These are phyloP conservation scores for Sylvia borin DNA, from an alignment of 2,797 vertebrate species.

Conservation along the genomic window DNA sequence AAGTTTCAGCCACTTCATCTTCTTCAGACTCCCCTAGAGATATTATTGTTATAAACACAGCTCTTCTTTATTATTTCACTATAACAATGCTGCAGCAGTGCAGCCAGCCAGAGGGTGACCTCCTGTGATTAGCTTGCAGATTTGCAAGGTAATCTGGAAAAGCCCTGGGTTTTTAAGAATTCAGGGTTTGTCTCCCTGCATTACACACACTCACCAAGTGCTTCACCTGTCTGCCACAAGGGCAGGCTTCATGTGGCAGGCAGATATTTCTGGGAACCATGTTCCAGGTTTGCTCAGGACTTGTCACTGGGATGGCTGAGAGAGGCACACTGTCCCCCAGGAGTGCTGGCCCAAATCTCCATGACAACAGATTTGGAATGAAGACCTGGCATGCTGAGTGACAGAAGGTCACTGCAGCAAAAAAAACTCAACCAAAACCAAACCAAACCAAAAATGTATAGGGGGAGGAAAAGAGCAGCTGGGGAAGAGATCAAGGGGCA, in stretches of 20 bases:
- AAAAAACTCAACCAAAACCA: background rate
- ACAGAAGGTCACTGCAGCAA: background rate
- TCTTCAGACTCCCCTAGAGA: background rate
- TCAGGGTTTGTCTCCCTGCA: background rate
- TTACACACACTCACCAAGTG: background rate
- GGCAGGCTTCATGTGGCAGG: background rate
- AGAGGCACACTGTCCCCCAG: background rate
- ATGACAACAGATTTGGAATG: slow-evolving; percentile 8
- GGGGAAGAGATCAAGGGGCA: background rate
- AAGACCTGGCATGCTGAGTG: background rate
- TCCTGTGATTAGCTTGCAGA: background rate
- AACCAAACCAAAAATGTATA: background rate
- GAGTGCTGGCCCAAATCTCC: background rate
- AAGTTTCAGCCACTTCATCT: background rate
- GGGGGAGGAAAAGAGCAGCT: background rate
- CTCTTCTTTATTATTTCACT: background rate
- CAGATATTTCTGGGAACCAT: background rate
- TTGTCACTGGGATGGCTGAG: background rate
- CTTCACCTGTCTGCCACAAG: background rate
- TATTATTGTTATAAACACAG: background rate
- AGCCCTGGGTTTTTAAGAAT: background rate
- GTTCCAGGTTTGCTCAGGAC: background rate
- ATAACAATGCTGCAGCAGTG: background rate
- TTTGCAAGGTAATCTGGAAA: background rate
- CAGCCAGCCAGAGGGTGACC: background rate